Percentiles rank a stretch among this genome's conserved stretches.
Conservation (phyloP, 2,888 invertebrate genomes). For the Xylota sylvarum region DNA sequence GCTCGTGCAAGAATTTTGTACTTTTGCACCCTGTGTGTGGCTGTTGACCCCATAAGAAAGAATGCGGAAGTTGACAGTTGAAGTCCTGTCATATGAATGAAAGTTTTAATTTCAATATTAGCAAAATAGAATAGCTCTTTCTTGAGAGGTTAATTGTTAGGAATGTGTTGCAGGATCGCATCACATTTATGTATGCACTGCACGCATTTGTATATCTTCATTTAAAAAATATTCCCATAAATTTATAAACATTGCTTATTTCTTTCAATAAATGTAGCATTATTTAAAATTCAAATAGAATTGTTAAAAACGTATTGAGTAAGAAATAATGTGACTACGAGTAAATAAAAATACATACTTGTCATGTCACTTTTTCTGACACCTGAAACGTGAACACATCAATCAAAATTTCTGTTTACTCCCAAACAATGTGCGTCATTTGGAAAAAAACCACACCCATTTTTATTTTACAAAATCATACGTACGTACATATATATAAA, state of each 20-base stretch:
- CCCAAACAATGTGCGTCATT: constrained; percentile 4
- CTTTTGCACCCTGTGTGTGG: neutral
- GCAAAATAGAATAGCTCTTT: too few relatives aligned
- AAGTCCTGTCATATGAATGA: too few relatives aligned
- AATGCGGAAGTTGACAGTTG: too few relatives aligned
- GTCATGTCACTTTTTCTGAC: constrained; percentile 20
- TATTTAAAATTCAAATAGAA: neutral
- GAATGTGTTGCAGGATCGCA: too few relatives aligned
- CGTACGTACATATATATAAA: neutral
- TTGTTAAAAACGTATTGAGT: neutral
- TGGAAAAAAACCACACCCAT: constrained; percentile 11
- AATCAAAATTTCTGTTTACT: constrained; percentile 1
- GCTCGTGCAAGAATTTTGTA: neutral
- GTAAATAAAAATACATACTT: neutral
- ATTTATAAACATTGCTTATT: neutral
- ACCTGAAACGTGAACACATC: constrained; percentile 24
- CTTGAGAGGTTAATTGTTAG: too few relatives aligned
- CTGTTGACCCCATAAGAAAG: neutral
- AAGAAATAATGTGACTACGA: neutral
- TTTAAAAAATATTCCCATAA: too few relatives aligned
- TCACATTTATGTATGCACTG: too few relatives aligned
- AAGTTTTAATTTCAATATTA: too few relatives aligned
- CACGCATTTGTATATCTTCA: too few relatives aligned
- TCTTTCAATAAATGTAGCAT: neutral
- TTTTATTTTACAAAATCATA: neutral